A percentile compares a stretch with the other conserved stretches of the same genome.
Evolutionary conservation across 2,888 invertebrate species (phyloP).

Genomic region (Sipunculus nudus): DNA sequence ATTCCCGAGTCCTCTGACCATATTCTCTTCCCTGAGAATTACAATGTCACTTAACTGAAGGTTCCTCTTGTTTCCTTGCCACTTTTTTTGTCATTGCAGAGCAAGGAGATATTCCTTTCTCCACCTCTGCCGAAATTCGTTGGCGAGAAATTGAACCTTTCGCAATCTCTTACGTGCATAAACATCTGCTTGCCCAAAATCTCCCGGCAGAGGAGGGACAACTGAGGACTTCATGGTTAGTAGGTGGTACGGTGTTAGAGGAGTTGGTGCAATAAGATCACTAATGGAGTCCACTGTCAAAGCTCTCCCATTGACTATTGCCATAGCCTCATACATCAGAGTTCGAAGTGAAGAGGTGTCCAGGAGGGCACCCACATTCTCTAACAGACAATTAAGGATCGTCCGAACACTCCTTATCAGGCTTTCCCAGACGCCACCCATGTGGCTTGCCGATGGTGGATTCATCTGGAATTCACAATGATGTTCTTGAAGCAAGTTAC

Average conservation of each 20-base stretch:
- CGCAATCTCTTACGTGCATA: slow-evolving; percentile 20
- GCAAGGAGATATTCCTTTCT: slow-evolving; percentile 6
- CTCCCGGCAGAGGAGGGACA: slow-evolving; percentile 14
- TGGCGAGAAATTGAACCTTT: slow-evolving; percentile 6
- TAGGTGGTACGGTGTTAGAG: slow-evolving; percentile 21
- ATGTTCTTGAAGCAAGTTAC: neutral
- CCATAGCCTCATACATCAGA: slow-evolving; percentile 22
- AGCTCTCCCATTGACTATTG: slow-evolving; percentile 21
- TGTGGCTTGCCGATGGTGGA: slow-evolving; percentile 18
- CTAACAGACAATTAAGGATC: slow-evolving; percentile 11
- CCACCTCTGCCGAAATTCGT: slow-evolving; percentile 10
- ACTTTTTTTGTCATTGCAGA: neutral
- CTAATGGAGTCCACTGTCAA: slow-evolving; percentile 2
- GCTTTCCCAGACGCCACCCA: slow-evolving; percentile 21
- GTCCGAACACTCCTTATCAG: slow-evolving; percentile 20
- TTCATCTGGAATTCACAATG: slow-evolving; percentile 15
- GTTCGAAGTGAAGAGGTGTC: slow-evolving; percentile 31
- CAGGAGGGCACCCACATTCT: neutral
- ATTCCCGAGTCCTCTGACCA: slow-evolving; percentile 15
- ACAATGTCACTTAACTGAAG: slow-evolving; percentile 25
- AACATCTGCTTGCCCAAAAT: slow-evolving; percentile 18
- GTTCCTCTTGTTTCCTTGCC: slow-evolving; percentile 35
- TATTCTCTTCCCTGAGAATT: slow-evolving; percentile 21
- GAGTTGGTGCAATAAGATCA: slow-evolving; percentile 12
- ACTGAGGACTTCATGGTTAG: slow-evolving; percentile 16